Evolutionary conservation across 2,113 vertebrate species (phyloP).

Genomic region (Poeciliopsis occidentalis): DNA sequence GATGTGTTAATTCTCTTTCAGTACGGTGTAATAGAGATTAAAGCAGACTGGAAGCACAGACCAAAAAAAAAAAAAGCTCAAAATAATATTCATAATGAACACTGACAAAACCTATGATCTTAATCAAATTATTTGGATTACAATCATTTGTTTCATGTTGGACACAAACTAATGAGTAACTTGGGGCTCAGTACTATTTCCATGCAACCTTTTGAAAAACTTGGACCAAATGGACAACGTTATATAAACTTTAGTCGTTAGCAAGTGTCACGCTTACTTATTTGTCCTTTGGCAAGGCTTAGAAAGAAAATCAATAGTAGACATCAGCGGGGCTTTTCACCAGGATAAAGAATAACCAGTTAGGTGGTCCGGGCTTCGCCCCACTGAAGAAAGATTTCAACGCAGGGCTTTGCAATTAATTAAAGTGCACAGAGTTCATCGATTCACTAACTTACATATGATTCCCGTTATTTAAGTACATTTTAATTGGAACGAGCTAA

Average conservation of each 20-base stretch:
- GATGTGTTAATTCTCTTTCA: not conserved
- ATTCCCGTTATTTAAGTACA: too few relatives aligned
- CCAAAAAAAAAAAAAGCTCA: too few relatives aligned
- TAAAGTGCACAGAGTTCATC: too few relatives aligned
- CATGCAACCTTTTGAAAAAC: not conserved
- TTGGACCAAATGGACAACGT: not conserved
- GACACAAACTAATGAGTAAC: not conserved
- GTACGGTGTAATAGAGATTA: not conserved
- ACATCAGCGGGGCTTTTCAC: not conserved
- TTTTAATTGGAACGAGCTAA: too few relatives aligned
- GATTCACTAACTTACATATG: too few relatives aligned
- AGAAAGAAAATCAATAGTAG: slow-evolving; percentile 4
- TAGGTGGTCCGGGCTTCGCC: not conserved
- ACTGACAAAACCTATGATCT: not conserved
- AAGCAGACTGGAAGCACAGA: not conserved
- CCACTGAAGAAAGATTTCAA: not conserved
- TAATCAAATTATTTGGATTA: not conserved
- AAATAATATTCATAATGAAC: not conserved
- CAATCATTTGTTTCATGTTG: not conserved
- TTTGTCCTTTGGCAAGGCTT: not conserved
- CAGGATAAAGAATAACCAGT: not conserved
- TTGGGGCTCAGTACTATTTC: not conserved
- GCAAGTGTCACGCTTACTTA: not conserved
- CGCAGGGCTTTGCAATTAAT: too few relatives aligned
- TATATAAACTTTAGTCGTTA: not conserved